Conservation (phyloP, 2,113 vertebrate genomes). For the Brienomyrus longianalis region DNA sequence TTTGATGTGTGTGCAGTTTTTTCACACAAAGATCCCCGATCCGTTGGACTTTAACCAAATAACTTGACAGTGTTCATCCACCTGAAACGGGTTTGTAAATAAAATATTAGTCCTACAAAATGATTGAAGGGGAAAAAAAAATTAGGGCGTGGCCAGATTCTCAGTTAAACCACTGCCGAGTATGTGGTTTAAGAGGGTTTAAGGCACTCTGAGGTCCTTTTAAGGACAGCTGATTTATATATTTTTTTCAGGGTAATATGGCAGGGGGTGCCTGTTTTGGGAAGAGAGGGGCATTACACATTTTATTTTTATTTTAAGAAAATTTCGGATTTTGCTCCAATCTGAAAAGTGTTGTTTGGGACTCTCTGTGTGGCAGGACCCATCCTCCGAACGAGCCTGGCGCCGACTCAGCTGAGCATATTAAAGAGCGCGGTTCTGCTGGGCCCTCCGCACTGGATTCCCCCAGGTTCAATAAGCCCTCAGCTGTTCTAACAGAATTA, state of each 20-base stretch:
- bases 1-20: background rate
- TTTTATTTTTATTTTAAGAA: background rate
- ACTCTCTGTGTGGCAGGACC: too few relatives aligned
- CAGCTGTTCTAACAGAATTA: constrained; percentile 26
- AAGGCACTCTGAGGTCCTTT: background rate
- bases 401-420: constrained; percentile 2
- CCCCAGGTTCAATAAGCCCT: constrained; percentile 14
- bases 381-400: background rate
- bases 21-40: background rate
- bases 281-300: background rate
- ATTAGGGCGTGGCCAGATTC: background rate
- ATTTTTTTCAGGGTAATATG: background rate
- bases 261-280: background rate
- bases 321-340: background rate
- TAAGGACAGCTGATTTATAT: background rate
- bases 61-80: background rate
- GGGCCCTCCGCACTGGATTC: background rate
- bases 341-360: background rate
- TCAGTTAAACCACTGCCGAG: background rate
- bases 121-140: background rate
- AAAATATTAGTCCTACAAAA: background rate
- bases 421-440: background rate
- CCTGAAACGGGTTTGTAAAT: background rate
- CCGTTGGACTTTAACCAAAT: background rate
- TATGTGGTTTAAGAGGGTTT: background rate